Evolutionary conservation across 2,797 vertebrate genomes (phyloP).

Genomic region (Silurus aristotelis): DNA sequence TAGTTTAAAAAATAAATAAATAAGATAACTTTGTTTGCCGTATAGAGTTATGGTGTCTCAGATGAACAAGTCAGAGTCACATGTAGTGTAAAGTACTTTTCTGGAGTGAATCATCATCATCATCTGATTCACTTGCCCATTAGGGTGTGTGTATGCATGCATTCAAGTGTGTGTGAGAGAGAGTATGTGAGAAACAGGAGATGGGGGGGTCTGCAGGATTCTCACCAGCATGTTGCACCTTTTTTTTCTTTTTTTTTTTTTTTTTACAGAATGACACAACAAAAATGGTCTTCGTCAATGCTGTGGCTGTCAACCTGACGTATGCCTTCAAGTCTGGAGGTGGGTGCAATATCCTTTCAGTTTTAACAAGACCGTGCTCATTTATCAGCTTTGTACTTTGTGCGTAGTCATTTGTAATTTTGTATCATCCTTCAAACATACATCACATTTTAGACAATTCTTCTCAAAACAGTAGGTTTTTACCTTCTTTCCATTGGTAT

Average conservation of each 20-base stretch:
- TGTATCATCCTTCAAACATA: not conserved
- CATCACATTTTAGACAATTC: not conserved
- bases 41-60: not conserved
- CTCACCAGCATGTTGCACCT: not conserved
- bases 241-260: not conserved
- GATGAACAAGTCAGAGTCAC: conserved; percentile 17
- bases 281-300: conserved; percentile 55
- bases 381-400: not conserved
- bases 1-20: not conserved
- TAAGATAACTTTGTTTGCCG: not conserved
- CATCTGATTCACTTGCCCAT: not conserved
- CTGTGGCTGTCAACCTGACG: conserved; percentile 53
- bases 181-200: no score
- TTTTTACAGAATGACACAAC: conserved; percentile 59
- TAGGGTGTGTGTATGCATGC: not conserved
- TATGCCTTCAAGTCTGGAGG: conserved; percentile 61
- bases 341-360: conserved; percentile 47
- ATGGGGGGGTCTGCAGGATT: not conserved
- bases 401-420: not conserved
- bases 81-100: conserved; percentile 9
- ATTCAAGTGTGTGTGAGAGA: not conserved
- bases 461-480: not conserved
- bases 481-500: not conserved
- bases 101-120: conserved; percentile 22
- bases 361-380: not conserved